Base-by-base conservation (phyloP, 2,797 vertebrate species). In the Danio choprae region DNA sequence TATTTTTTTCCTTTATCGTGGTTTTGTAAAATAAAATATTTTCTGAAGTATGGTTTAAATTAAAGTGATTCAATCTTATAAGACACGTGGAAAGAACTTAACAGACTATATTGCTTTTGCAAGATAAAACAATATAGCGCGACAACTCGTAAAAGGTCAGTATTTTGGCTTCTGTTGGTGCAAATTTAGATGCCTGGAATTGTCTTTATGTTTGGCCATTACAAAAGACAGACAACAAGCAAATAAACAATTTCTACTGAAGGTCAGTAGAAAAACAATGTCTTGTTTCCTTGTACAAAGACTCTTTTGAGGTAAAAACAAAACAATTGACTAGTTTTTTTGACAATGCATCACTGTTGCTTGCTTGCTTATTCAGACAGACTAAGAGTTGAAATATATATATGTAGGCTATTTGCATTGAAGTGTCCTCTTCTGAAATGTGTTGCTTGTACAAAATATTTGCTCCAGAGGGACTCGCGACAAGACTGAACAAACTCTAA, bases 81-180 rank as follows among this genome's bases (percentile, higher is more conserved):
- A 79, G 77, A 86, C 81, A 81, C 48, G 73, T 36, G n/a, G 68
- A 84, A 84, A 78, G 9, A 79, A 81, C 53, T 72, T 73, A 80
- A 78, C 50, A 79, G 55, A 69, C 85, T 83, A 86, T 84, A 86
- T 83, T 86, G 85, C 83, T 86, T 84, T 60, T 73, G n/a, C 51
- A 63, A 82, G 69, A 79, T 65, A 43, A 63, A 87, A 85, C 84
- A 86, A 87, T 86, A 86, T 81, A 84, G 80, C 74, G 53, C 80
- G 81, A 84, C 81, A 76, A 72, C 58, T 53, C 13, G 10, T n/a
- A 29, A 60, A 65, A 77, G 18, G 73, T 74, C 67, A n/a, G 60
- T 29, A 71, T 84, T 86, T 86, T 86, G 85, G 85, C 81, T 81
- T 86, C 38, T 68, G 59, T 67, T 70, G 81, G 62, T 86, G 81